Evolutionary conservation across 2,888 invertebrate genomes (phyloP).

Genomic region (Celastrina argiolus): DNA sequence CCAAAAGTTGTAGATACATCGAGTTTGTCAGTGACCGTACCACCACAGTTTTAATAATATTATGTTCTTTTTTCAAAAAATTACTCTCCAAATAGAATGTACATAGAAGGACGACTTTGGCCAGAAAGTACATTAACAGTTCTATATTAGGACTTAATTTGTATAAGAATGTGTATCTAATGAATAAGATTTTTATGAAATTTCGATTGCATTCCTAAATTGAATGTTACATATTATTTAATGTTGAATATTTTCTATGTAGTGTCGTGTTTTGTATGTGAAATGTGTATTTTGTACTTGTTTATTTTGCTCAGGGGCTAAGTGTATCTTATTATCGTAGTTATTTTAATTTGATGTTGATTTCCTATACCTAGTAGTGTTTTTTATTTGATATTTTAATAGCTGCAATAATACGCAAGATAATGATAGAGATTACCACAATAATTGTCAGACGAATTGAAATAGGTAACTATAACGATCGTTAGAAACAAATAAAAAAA

Average conservation of each 20-base stretch:
- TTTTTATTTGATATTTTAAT: neutral
- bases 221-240: slow-evolving; percentile 29
- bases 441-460: too few relatives aligned
- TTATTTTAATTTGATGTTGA: neutral
- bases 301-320: neutral
- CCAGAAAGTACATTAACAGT: neutral
- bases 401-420: too few relatives aligned
- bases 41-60: neutral
- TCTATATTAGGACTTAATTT: slow-evolving; percentile 10
- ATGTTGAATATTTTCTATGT: slow-evolving; percentile 12
- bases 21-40: too few relatives aligned
- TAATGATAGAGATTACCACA: too few relatives aligned
- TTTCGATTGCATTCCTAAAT: slow-evolving; percentile 59
- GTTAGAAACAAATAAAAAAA: too few relatives aligned
- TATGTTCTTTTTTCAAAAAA: neutral
- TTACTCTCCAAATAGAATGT: neutral
- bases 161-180: slow-evolving; percentile 21
- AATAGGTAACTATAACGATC: too few relatives aligned
- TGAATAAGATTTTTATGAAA: slow-evolving; percentile 35
- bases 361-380: neutral
- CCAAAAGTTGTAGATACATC: too few relatives aligned
- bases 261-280: slow-evolving; percentile 9
- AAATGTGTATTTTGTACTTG: slow-evolving; percentile 7
- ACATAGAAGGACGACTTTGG: neutral
- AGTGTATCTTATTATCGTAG: neutral